These are phyloP conservation scores for Drosophila anomelani DNA, from an alignment of 2,888 invertebrate genomes.

Conservation along the genomic window DNA sequence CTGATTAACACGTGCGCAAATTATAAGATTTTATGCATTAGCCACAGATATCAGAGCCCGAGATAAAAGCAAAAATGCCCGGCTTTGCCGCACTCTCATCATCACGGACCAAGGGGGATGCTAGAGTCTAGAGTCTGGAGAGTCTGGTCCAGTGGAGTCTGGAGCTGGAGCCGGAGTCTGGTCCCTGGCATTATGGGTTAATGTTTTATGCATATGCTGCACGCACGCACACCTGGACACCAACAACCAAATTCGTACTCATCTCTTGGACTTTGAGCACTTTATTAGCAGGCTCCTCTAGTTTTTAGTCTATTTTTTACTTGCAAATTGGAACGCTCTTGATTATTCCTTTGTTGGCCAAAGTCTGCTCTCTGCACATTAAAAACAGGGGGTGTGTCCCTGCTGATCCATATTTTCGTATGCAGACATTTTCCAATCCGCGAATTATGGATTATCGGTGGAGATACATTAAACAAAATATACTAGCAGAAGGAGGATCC, in stretches of 20 bases:
- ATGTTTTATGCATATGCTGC: conserved; percentile 73
- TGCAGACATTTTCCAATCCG: conserved; percentile 21
- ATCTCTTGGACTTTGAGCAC: conserved; percentile 17
- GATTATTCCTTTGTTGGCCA: conserved; percentile 36
- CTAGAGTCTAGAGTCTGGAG: conserved; percentile 15
- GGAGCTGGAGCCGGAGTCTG: conserved; percentile 17
- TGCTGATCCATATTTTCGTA: conserved; percentile 31
- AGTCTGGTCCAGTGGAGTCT: not conserved
- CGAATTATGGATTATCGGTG: conserved; percentile 36
- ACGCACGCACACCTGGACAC: conserved; percentile 61
- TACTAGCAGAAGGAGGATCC: not conserved
- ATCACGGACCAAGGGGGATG: conserved; percentile 17
- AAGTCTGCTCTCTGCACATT: not conserved
- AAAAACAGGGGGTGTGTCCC: conserved; percentile 14
- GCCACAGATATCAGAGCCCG: conserved; percentile 71
- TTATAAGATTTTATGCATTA: conserved; percentile 81
- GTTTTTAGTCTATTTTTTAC: not conserved
- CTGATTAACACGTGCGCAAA: conserved; percentile 81
- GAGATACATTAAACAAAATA: conserved; percentile 1
- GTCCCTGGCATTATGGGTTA: conserved; percentile 62
- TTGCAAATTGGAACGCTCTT: conserved; percentile 31
- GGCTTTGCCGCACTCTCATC: conserved; percentile 65
- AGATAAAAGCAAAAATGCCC: conserved; percentile 78
- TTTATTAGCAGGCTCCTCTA: conserved; percentile 29
- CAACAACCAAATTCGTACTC: conserved; percentile 16